These are phyloP conservation scores for Leptopilina drosophilae DNA, from an alignment of 2,888 invertebrate species.

Conservation along the genomic window DNA sequence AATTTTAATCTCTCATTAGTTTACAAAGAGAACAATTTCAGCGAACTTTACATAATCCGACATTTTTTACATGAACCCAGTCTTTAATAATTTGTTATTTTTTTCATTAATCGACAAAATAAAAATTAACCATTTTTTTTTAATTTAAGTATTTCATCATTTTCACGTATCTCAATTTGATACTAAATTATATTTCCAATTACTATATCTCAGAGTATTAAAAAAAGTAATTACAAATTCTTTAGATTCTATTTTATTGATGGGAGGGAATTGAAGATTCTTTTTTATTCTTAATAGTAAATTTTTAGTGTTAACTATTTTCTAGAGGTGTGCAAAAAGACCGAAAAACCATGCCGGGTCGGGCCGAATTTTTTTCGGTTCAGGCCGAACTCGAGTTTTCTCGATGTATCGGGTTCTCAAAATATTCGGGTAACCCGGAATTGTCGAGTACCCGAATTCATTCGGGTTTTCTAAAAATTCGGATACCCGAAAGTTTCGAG, in stretches of 20 bases:
- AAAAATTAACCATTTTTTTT: not conserved
- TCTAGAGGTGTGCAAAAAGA: no score
- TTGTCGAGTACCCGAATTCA: no score
- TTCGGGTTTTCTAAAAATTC: no score
- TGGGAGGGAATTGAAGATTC: not conserved
- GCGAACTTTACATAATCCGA: not conserved
- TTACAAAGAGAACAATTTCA: not conserved
- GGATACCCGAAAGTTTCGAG: no score
- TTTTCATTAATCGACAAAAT: slow-evolving; percentile 10
- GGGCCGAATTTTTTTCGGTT: no score
- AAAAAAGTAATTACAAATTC: slow-evolving; percentile 52
- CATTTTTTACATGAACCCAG: slow-evolving; percentile 1
- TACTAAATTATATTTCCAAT: slow-evolving; percentile 35
- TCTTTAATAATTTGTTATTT: slow-evolving; percentile 2
- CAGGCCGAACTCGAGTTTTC: no score
- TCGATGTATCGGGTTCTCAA: no score
- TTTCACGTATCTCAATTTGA: slow-evolving; percentile 11
- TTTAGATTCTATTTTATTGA: not conserved
- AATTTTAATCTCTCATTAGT: not conserved
- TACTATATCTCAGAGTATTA: slow-evolving; percentile 27
- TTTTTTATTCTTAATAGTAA: not conserved
- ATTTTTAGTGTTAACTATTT: not conserved
- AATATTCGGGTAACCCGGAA: no score
- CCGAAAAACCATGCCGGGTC: no score
- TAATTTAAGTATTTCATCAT: slow-evolving; percentile 5